Percentiles rank a stretch among this genome's conserved stretches.
phyloP scores from a whole-genome alignment of 1,140 invertebrate genomes.

The Formica selysi region DNA sequence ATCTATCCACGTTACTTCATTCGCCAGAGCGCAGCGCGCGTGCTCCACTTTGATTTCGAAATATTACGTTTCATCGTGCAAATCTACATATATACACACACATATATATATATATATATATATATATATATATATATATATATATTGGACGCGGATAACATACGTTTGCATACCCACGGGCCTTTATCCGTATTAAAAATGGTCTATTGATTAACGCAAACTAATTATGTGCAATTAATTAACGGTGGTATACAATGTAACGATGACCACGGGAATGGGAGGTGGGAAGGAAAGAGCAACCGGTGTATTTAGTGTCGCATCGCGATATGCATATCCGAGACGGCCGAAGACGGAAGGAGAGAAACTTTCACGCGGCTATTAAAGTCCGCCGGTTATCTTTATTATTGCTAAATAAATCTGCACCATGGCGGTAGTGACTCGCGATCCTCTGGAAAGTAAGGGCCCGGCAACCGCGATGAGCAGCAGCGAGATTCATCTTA shows the following conservation, averaged over 20 bases:
- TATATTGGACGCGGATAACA: neutral
- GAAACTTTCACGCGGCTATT: conserved; percentile 29
- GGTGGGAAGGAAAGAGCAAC: neutral
- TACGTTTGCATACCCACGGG: neutral
- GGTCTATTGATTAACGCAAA: conserved; percentile 27
- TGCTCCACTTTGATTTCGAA: conserved; percentile 26
- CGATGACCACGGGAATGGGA: neutral
- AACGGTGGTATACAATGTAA: neutral
- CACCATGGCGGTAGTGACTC: conserved; percentile 1
- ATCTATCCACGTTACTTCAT: neutral
- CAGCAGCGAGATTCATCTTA: conserved; percentile 17
- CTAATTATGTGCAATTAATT: conserved; percentile 47
- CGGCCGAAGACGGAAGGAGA: neutral
- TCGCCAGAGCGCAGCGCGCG: neutral
- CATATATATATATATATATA: neutral
- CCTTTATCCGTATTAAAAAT: neutral
- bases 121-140: neutral
- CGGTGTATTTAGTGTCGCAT: neutral
- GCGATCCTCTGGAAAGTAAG: neutral
- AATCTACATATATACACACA: neutral
- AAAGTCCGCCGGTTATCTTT: conserved; percentile 44
- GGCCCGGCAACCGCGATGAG: neutral
- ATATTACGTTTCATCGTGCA: conserved; percentile 38
- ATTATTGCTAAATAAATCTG: conserved; percentile 44
- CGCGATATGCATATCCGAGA: neutral